A percentile compares a stretch with the other conserved stretches of the same genome.
Conservation (phyloP, 2,797 vertebrate genomes). For the Lithobates sylvaticus region DNA sequence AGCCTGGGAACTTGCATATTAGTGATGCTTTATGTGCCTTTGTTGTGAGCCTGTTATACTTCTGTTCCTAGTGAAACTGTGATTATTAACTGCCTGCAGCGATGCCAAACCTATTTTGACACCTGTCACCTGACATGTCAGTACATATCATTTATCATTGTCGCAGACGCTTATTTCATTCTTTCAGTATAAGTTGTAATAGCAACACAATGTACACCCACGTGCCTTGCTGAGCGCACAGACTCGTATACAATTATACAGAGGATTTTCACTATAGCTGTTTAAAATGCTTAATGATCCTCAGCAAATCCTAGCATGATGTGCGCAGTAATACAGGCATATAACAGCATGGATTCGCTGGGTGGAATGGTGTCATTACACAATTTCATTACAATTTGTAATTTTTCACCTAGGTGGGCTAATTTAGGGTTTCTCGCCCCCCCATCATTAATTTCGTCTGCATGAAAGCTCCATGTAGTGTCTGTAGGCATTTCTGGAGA, state of each 20-base stretch:
- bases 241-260: constrained; percentile 4
- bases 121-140: constrained; percentile 42
- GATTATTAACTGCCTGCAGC: constrained; percentile 19
- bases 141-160: constrained; percentile 52
- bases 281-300: background rate
- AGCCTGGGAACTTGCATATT: background rate
- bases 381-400: too few species aligned
- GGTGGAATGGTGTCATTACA: too few species aligned
- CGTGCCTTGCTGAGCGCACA: background rate
- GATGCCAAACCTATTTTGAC: constrained; percentile 37
- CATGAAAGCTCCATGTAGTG: too few species aligned
- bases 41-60: background rate
- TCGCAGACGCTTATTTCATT: background rate
- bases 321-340: too few species aligned
- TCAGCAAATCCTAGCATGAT: background rate
- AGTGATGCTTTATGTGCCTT: constrained; percentile 1
- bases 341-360: too few species aligned
- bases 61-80: background rate
- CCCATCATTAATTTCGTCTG: too few species aligned
- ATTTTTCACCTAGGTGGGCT: too few species aligned
- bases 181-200: background rate
- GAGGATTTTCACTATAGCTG: background rate
- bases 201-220: constrained; percentile 17
- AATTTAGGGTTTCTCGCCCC: too few species aligned
- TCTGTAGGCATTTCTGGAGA: too few species aligned